A percentile compares a stretch with the other conserved stretches of the same genome.
Conservation (phyloP, 2,113 vertebrate genomes). For the Procavia capensis region DNA sequence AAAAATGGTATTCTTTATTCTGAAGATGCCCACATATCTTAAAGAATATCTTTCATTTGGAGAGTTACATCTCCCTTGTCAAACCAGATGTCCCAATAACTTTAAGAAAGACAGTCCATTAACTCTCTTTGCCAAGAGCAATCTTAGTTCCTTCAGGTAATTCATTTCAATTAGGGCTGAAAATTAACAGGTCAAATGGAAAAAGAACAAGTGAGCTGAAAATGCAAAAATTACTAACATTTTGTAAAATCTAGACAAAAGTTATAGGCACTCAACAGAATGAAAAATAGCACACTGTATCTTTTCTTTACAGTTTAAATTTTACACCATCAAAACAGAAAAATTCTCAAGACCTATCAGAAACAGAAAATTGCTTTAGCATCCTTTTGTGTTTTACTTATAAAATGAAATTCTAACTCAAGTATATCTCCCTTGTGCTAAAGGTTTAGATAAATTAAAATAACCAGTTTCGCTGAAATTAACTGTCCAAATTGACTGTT, state of each 20-base stretch:
- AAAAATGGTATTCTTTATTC: constrained; percentile 1
- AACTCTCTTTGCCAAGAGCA: constrained; percentile 45
- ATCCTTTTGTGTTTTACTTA: neutral
- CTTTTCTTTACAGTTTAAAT: neutral
- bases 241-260: neutral
- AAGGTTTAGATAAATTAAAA: neutral
- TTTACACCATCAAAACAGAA: neutral
- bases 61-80: neutral
- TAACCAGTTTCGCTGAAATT: neutral
- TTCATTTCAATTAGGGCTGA: constrained; percentile 52
- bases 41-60: neutral
- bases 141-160: neutral
- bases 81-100: neutral
- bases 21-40: neutral
- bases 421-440: neutral
- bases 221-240: neutral
- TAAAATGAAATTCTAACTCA: constrained; percentile 6
- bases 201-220: neutral
- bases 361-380: neutral
- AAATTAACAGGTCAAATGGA: constrained; percentile 54
- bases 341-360: neutral
- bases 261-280: neutral
- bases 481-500: neutral
- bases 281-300: neutral
- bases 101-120: constrained; percentile 49